phyloP scores from a whole-genome alignment of 2,888 invertebrate species.

The Pollenia griseotomentosa region DNA sequence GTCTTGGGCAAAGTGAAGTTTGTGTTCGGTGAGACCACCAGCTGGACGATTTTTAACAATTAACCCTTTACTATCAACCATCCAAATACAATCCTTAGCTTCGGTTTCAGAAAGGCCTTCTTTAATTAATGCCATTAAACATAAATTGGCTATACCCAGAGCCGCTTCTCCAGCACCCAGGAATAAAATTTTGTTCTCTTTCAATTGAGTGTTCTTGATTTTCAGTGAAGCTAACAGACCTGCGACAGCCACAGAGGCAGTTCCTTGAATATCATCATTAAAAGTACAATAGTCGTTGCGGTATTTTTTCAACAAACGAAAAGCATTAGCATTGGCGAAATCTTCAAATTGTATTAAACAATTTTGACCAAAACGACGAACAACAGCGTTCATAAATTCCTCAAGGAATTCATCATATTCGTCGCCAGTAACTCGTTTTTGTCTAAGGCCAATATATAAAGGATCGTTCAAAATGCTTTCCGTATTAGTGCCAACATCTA shows the following conservation, averaged over 20 bases:
- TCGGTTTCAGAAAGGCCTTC: conserved; percentile 91
- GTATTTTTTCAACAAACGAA: conserved; percentile 95
- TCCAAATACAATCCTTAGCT: conserved; percentile 93
- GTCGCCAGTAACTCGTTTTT: conserved; percentile 92
- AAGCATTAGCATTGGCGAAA: conserved; percentile 99
- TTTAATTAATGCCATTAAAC: conserved; percentile 95
- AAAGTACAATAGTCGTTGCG: conserved; percentile 96
- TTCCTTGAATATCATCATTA: conserved; percentile 99
- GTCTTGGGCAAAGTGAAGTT: conserved; percentile 92
- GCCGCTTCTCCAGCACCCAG: conserved; percentile 99
- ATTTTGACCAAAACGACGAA: conserved; percentile 93
- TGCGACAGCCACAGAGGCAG: conserved; percentile 97
- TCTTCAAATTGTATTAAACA: conserved; percentile 98
- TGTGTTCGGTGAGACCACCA: conserved; percentile 92
- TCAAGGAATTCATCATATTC: conserved; percentile 97
- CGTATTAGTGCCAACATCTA: conserved; percentile 97
- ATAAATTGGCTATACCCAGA: conserved; percentile 96
- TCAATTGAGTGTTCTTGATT: conserved; percentile 92
- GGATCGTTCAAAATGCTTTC: conserved; percentile 95
- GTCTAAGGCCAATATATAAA: conserved; percentile 96
- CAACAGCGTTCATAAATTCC: conserved; percentile 97
- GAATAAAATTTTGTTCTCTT: conserved; percentile 95
- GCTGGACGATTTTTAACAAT: conserved; percentile 94
- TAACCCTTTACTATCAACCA: conserved; percentile 98
- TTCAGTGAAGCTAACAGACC: conserved; percentile 95